Base-by-base conservation (phyloP, 2,888 invertebrate genomes). In the Colletes collaris region DNA sequence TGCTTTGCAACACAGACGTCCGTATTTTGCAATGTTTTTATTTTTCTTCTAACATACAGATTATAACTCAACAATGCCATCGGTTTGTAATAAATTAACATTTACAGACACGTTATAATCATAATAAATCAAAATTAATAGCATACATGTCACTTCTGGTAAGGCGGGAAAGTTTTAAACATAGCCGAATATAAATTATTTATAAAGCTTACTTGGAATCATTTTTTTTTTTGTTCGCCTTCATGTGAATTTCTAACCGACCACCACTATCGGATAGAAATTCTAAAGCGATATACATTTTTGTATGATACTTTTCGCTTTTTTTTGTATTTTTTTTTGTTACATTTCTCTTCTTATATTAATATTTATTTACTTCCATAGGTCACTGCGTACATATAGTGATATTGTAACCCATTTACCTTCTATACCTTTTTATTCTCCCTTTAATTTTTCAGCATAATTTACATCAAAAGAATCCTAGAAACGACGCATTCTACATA, bases 231-330 rank as follows among this genome's bases (percentile, higher is more conserved):
- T 91, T 89, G 79, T 85, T 89, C 87, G 82, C 73, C 75, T 70
- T 56, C 55, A 27, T 16, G 37, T 70, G 71, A 90, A 92, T 92
- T 93, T 92, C 89, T 87, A 87, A 86, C 86, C 91, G 92, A 92
- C 91, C 93, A 93, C 92, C 92, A 93, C 93, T 83, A 91, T 92
- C 92, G 91, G 88, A 86, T 86, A 85, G 89, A 92, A 92, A 92
- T 93, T 89, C 56, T 65, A 83, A 88, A 88, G 85, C 89, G 86
- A 87, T 75, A 83, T 83, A 84, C 66, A 75, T 81, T 88, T 89
- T 86, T 80, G 19, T 65, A 56, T 52, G n/a, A 60, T 53, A 63
- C 84, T 91, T 91, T 91, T 87, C 84, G 79, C 66, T 81, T 87
- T 87, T 88, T 90, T 87, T 87, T 84, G 74, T 82, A 83, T n/a